Percentiles rank a stretch among this genome's conserved stretches.
Conservation (phyloP, 2,888 invertebrate genomes). For the Apamea crenata region DNA sequence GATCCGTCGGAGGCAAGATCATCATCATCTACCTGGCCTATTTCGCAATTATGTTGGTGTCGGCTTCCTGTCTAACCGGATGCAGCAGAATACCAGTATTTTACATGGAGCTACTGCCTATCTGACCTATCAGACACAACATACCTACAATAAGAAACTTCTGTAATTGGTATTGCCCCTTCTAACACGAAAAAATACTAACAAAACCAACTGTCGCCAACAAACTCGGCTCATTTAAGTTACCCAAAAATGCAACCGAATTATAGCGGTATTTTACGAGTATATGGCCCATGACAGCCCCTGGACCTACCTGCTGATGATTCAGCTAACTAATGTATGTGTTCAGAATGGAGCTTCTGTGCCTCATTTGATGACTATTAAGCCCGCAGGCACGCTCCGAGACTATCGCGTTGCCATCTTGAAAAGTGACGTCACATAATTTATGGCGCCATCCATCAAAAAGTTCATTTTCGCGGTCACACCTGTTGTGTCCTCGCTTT, state of each 20-base stretch:
- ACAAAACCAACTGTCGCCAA: neutral
- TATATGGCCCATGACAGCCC: too few species aligned
- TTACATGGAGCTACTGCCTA: neutral
- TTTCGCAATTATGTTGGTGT: neutral
- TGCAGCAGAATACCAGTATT: neutral
- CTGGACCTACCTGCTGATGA: too few species aligned
- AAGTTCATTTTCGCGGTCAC: slow-evolving; percentile 50
- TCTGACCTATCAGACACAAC: neutral
- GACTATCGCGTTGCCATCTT: slow-evolving; percentile 68
- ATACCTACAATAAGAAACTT: neutral
- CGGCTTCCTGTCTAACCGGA: neutral
- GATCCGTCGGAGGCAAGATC: neutral
- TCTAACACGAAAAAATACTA: neutral
- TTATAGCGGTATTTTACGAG: too few species aligned
- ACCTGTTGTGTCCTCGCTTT: slow-evolving; percentile 47
- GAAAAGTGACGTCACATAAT: slow-evolving; percentile 65
- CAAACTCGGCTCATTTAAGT: neutral
- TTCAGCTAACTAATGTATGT: neutral
- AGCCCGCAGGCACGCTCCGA: slow-evolving; percentile 23
- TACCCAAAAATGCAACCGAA: neutral
- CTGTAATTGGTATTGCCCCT: neutral
- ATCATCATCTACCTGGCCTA: neutral
- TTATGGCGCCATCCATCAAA: slow-evolving; percentile 69
- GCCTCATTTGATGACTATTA: neutral
- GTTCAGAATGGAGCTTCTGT: slow-evolving; percentile 40